Evolutionary conservation across 1,140 invertebrate species (phyloP).

Genomic region (Fopius arisanus): DNA sequence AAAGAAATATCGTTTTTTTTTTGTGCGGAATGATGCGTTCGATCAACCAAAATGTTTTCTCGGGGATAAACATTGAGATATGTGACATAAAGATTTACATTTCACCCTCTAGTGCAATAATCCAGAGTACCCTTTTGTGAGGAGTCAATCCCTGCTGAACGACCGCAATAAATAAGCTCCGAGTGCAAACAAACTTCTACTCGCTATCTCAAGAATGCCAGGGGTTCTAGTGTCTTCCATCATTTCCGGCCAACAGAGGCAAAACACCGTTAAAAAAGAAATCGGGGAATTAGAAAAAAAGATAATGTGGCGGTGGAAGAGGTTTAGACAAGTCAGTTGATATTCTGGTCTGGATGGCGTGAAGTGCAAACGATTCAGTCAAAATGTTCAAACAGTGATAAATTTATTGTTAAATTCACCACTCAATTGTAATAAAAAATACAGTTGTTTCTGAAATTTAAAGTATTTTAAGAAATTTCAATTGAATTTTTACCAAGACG

Average conservation of each 20-base stretch:
- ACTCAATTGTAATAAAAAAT: too few species aligned
- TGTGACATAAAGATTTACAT: not conserved
- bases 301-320: not conserved
- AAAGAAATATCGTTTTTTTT: too few species aligned
- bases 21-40: not conserved
- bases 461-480: too few species aligned
- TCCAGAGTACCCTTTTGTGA: not conserved
- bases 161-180: not conserved
- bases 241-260: not conserved
- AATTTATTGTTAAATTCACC: too few species aligned
- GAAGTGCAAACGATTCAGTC: too few species aligned
- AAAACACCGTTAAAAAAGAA: not conserved
- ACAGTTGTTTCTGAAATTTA: too few species aligned
- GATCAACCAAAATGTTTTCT: not conserved
- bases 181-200: not conserved
- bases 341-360: conserved; percentile 1
- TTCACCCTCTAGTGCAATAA: not conserved
- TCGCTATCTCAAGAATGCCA: not conserved
- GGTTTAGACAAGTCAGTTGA: not conserved
- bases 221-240: not conserved
- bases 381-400: too few species aligned
- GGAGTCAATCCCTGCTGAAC: not conserved
- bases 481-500: too few species aligned
- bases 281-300: not conserved
- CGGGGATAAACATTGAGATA: not conserved